Evolutionary conservation across 1,140 invertebrate species (phyloP).

Genomic region (Meloidogyne floridensis): DNA sequence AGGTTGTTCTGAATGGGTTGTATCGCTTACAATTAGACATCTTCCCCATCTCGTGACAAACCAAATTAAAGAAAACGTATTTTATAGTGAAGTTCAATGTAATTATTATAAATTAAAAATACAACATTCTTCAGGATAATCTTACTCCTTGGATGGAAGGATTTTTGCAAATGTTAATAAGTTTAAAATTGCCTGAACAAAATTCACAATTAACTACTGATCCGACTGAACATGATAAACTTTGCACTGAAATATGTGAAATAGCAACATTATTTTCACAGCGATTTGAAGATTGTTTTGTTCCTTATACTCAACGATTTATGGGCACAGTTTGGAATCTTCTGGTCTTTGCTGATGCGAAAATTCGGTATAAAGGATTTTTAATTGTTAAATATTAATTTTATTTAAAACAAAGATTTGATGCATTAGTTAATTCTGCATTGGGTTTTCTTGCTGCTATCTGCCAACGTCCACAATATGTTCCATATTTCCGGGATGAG

Average conservation of each 20-base stretch:
- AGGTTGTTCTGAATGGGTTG: no score
- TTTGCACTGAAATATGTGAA: conserved; percentile 91
- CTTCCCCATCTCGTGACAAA: no score
- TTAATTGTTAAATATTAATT: conserved; percentile 8
- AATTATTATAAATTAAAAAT: neutral
- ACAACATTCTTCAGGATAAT: conserved; percentile 39
- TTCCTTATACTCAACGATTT: conserved; percentile 81
- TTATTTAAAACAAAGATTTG: conserved; percentile 35
- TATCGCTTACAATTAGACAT: no score
- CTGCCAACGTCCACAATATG: conserved; percentile 84
- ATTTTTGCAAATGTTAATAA: conserved; percentile 43
- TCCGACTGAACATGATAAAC: conserved; percentile 75
- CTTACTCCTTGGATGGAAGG: conserved; percentile 49
- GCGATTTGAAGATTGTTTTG: conserved; percentile 96
- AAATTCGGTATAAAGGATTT: conserved; percentile 67
- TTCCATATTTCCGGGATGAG: conserved; percentile 84
- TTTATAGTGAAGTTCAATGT: no score
- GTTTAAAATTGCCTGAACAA: conserved; percentile 36
- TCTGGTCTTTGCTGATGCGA: conserved; percentile 74
- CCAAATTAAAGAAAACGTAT: no score
- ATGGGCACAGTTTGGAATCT: conserved; percentile 90
- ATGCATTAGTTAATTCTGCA: conserved; percentile 83
- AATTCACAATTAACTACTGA: conserved; percentile 76
- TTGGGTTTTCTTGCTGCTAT: conserved; percentile 90
- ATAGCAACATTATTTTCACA: conserved; percentile 90